Base-by-base conservation (phyloP, 2,888 invertebrate species). In the Melieria omissa region DNA sequence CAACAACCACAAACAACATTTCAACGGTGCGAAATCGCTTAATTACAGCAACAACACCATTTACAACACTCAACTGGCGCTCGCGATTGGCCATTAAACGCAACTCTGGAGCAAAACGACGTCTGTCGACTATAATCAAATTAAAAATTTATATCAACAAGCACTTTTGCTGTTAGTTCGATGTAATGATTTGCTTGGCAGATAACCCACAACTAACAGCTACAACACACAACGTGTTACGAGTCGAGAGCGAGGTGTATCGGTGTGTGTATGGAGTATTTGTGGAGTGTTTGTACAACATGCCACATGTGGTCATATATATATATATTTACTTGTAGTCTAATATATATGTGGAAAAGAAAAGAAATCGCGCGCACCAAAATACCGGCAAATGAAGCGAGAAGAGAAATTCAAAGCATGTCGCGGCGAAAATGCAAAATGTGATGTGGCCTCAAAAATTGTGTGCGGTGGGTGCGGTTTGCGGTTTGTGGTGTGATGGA, bases 271-370 rank as follows among this genome's bases (percentile, higher is more conserved):
- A 1, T 42, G 47, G 49, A 44, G 12, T 7, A 42, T 60, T 60
- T 49, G 49, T 14, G 60, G 44, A 49, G 44, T 12, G 63, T 55
- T 9, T 69, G 69, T 69, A 57, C 54, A 69, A 69, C 69, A 70
- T 70, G 70, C 70, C 70, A 58, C 70, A 70, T 70, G 65, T 70
- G 70, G 70, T 65, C 64, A 69, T 55, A 65, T 49, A 58, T 29
- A 29, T 29, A 69, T 55, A 65, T 49, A 58, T 29, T 3, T 29
- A 29, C 29, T 29, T 29, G 29, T 29, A 29, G 29, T 29, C 29
- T 29, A 29, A 29, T 29, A 29, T 29, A 29, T 29, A 29, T 29
- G 16, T 16, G 29, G 29, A 29, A 29, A 29, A 29, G 29, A 29
- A 29, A 29, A 29, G 29, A 29, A 29, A 29, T 29, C 29, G 29